Evolutionary conservation across 2,797 vertebrate species (phyloP), one percentile per base, ranked within the genome.

Genomic region (Pterois miles): DNA sequence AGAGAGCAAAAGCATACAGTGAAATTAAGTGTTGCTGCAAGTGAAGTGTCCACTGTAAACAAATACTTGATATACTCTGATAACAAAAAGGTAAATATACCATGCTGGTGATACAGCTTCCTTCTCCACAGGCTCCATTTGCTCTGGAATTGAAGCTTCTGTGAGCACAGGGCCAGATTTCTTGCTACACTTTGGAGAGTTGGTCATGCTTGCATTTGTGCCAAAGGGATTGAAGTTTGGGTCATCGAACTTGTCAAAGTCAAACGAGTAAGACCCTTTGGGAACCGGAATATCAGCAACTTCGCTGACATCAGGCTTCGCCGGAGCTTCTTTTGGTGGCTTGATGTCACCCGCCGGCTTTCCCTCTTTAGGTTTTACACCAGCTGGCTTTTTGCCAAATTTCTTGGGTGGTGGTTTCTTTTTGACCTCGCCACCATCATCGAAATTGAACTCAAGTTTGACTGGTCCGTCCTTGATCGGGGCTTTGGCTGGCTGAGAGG

Each of bases 371-470:
- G 94, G 59, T 59, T 95, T 97, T 38, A 90, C 69, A 72, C 89
- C 88, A 22, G 90, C 54, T 8, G 92, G 85, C 74, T 89, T 94
- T 89, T 94, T 94, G 27, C 95, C 95, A 23, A 96, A 89, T 65
- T 82, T 96, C 88, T 92, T 96, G 2, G 92, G 95, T 23, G 93
- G 96, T 1, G 90, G 94, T 36, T 95, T 96, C 76, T 29, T 70
- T 83, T 88, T 88, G 65, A 93, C 75, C 38, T 93, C 59, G 0
- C 31, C 11, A 0, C 80, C 81, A 8, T 96, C 95, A 2, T 92
- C 90, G 31, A 97, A 97, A 76, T 96, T 95, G 83, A 97, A 96
- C 85, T 98, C 97, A 2, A 97, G 90, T 80, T 93, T 95, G 59
- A 96, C 4, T 0, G 94, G 89, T 68, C 73, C 90, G 2, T 80